A percentile compares a stretch with the other conserved stretches of the same genome.
These are phyloP conservation scores for Ammodramus savannarum DNA, from an alignment of 2,113 vertebrate genomes.

Conservation along the genomic window DNA sequence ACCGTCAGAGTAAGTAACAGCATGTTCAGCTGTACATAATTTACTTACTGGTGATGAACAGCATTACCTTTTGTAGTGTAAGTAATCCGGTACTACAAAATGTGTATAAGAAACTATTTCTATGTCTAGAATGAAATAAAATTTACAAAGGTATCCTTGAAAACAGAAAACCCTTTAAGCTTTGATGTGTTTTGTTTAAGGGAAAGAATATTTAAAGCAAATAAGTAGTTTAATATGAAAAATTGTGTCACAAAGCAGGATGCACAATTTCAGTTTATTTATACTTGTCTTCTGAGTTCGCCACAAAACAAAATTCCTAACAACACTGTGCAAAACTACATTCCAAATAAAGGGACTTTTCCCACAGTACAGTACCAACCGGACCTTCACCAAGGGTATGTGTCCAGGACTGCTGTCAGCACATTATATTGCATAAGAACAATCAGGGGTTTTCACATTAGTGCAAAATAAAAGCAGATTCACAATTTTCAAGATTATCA, in stretches of 20 bases:
- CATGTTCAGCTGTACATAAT: not conserved
- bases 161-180: not conserved
- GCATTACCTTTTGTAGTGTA: not conserved
- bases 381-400: not conserved
- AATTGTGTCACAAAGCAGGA: not conserved
- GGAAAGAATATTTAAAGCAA: not conserved
- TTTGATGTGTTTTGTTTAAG: not conserved
- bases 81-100: not conserved
- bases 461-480: not conserved
- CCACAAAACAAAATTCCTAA: not conserved
- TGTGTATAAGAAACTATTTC: not conserved
- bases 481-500: not conserved
- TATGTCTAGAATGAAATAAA: not conserved
- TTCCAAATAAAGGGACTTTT: not conserved
- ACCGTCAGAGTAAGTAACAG: not conserved
- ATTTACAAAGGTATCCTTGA: not conserved
- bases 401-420: not conserved
- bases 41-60: not conserved
- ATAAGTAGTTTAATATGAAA: not conserved
- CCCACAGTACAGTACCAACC: not conserved
- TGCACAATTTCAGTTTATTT: not conserved
- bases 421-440: fast-evolving
- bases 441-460: not conserved
- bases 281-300: not conserved
- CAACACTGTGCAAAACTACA: not conserved